Base-by-base conservation (phyloP, 2,888 invertebrate genomes). In the Cerceris ruficornis region DNA sequence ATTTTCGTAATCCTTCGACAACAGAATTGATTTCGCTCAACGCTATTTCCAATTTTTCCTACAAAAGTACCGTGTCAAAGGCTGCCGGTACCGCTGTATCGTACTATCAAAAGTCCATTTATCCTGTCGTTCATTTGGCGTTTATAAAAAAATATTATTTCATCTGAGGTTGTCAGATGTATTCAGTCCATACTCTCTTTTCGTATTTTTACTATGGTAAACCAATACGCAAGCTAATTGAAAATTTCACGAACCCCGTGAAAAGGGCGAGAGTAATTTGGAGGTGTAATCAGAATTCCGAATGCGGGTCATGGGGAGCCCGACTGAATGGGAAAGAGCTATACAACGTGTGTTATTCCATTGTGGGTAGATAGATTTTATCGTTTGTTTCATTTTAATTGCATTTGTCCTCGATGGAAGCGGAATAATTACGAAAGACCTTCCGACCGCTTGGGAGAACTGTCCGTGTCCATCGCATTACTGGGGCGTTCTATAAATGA, bases 401-500 rank as follows among this genome's bases (percentile, higher is more conserved):
- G 62, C 75, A 69, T 79, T 80, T 57, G 70, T 8, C 69, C 65
- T 50, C 55, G 75, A 77, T 83, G 80, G 76, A 78, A 84, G 85
- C 80, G 71, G 81, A 86, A 84, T 85, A 87, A 88, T 87, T 86
- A 85, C 80, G 62, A 64, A 79, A 69, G 77, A 77, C 41, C 14
- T 46, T 14, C 14, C 14, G 52, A 7, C 43, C 28, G 39, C 75
- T 64, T 72, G 69, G 85, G 81, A 81, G 67, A 75, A 73, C 75
- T 76, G 75, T 75, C 71, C 73, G 66, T 77, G 76, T 82, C 72
- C 67, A 75, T 83, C 75, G 83, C 78, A 28, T 76, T 75, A 80
- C 77, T 79, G 69, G 77, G 84, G 83, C 80, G 82, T 84, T 82
- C 80, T 82, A 83, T 85, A 87, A 88, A 91, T 90, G 89, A 91